phyloP scores from a whole-genome alignment of 2,888 invertebrate genomes.

The Chironomus tentans region DNA sequence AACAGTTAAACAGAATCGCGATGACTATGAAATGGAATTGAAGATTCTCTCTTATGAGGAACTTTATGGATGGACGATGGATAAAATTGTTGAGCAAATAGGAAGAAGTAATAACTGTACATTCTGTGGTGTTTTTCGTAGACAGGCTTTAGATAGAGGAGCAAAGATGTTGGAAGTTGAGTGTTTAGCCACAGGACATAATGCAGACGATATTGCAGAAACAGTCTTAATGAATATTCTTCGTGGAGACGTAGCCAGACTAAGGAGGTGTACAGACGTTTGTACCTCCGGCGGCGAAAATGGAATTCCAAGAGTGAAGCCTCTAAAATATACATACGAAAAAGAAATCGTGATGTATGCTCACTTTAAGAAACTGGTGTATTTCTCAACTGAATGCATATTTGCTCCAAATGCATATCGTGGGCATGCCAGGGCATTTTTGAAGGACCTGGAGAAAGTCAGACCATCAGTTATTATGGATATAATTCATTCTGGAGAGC shows the following conservation, averaged over 20 bases:
- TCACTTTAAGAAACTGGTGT: conserved; percentile 88
- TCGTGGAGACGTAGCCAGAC: conserved; percentile 88
- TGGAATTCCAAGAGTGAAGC: conserved; percentile 85
- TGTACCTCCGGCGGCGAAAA: conserved; percentile 73
- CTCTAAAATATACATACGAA: conserved; percentile 94
- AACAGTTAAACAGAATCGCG: conserved; percentile 89
- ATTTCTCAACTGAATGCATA: conserved; percentile 98
- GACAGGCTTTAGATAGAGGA: conserved; percentile 93
- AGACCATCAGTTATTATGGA: conserved; percentile 79
- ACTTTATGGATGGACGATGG: conserved; percentile 99
- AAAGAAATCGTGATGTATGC: conserved; percentile 99
- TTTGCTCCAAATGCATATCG: conserved; percentile 98
- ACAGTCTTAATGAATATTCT: conserved; percentile 97
- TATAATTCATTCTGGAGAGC: conserved; percentile 81
- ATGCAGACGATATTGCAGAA: conserved; percentile 97
- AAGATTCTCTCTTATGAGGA: conserved; percentile 96
- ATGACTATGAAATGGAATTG: conserved; percentile 87
- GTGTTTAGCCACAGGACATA: conserved; percentile 93
- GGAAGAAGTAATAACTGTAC: conserved; percentile 91
- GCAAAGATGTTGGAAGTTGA: conserved; percentile 79
- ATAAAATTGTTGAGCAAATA: conserved; percentile 85
- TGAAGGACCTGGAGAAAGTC: conserved; percentile 92
- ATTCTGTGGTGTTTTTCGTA: conserved; percentile 89
- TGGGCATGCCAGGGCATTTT: conserved; percentile 78
- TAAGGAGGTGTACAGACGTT: conserved; percentile 85